Percentiles rank a stretch among this genome's conserved stretches.
These are phyloP conservation scores for Ctenomys sociabilis DNA, from an alignment of 2,113 vertebrate species.

Conservation along the genomic window DNA sequence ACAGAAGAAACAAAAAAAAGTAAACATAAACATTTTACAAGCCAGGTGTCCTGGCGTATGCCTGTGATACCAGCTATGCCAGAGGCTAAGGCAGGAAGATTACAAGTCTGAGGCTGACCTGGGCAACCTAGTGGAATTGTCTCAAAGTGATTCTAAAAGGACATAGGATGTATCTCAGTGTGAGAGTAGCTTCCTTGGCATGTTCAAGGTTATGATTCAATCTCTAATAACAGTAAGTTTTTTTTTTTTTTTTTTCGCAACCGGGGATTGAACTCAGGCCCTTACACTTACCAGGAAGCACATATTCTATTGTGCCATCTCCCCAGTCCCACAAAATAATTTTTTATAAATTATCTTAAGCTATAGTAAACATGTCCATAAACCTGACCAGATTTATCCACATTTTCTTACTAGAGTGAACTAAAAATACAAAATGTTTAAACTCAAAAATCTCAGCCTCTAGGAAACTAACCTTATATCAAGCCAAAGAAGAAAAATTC, in stretches of 20 bases:
- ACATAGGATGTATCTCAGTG: background rate
- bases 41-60: background rate
- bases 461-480: constrained; percentile 38
- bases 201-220: background rate
- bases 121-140: background rate
- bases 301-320: too few relatives aligned
- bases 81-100: background rate
- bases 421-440: constrained; percentile 39
- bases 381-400: constrained; percentile 1
- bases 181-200: background rate
- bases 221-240: background rate
- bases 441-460: constrained; percentile 16
- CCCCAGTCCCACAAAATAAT: too few relatives aligned
- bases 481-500: constrained; percentile 33
- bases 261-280: too few relatives aligned
- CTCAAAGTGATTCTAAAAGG: background rate
- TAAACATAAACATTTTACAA: background rate
- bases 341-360: background rate
- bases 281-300: too few relatives aligned
- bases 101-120: background rate
- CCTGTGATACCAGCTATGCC: background rate
- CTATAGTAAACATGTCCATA: constrained; percentile 28
- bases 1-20: too few relatives aligned
- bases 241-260: too few relatives aligned
- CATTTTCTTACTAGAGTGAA: constrained; percentile 51